Base-by-base conservation (phyloP, 1,140 invertebrate species). In the Zaprionus tsacasi region DNA sequence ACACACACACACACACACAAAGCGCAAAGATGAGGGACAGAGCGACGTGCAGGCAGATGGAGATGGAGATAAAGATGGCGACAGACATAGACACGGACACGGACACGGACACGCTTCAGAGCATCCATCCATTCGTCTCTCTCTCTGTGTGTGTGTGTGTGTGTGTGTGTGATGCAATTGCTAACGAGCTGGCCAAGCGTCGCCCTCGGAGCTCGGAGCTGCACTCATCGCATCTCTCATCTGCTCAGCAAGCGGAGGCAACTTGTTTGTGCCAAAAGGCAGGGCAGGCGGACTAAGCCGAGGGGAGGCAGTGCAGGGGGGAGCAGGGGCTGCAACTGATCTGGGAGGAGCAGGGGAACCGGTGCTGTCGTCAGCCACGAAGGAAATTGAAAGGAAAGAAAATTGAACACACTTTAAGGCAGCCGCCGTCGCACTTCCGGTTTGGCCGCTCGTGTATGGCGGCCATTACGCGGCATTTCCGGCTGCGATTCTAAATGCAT, bases 331-430 rank as follows among this genome's bases (percentile, higher is more conserved):
- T 54, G 75, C 21, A 40, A 64, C 55, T 58, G 79, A 36, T 38
- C 67, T 72, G 72, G 11, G 12, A 11, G 8, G 38, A n/a, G 57
- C 57, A n/a, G 10, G 50, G 40, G 13, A 8, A 43, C 6, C 0
- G 6, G n/a, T 2, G 40, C 61, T 55, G 81, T 60, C 81, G 82
- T 86, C 82, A 86, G 78, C 63, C 52, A 63, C 3, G 3, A 5
- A 56, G 76, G 68, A 86, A 86, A 87, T 87, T 86, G 82, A 61
- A 82, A 72, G 68, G 60, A 71, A 85, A 64, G 78, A 78, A 81
- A 82, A 82, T 73, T 73, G 63, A 82, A 50, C 79, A 82, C 76
- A 79, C 78, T 85, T 79, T 79, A 76, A 72, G 68, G 57, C 70
- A 35, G 55, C 33, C 52, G 69, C 15, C 8, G 7, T 15, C n/a